Evolutionary conservation across 92 coral and sea anemone species (phyloP).

Genomic region (Porites rus): DNA sequence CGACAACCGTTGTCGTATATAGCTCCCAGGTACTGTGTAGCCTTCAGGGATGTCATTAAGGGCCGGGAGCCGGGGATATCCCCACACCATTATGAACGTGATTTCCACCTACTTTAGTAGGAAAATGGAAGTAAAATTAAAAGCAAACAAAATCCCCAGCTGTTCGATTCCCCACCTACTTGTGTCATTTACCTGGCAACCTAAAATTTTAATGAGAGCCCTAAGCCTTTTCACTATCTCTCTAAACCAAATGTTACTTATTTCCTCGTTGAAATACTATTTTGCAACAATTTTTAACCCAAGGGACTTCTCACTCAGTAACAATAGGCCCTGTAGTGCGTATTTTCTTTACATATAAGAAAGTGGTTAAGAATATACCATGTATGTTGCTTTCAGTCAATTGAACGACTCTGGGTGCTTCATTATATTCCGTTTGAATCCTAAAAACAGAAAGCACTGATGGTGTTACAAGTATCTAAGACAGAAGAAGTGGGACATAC

Average conservation of each 20-base stretch:
- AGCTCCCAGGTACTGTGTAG: no score
- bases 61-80: no score
- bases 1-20: no score
- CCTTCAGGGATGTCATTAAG: no score
- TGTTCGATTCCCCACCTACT: no score
- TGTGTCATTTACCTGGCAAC: no score
- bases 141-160: no score
- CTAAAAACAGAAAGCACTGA: conserved; percentile 6
- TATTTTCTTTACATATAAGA: not conserved
- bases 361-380: conserved; percentile 4
- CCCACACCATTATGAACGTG: no score
- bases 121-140: no score
- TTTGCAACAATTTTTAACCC: not conserved
- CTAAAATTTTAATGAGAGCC: no score
- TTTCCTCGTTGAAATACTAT: no score
- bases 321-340: not conserved
- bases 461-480: not conserved
- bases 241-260: not conserved
- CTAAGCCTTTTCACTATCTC: not conserved
- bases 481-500: not conserved
- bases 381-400: conserved; percentile 27
- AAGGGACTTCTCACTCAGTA: not conserved
- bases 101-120: no score
- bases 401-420: conserved; percentile 17
- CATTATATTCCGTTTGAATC: conserved; percentile 8